A percentile compares a stretch with the other conserved stretches of the same genome.
Evolutionary conservation across 2,113 vertebrate species (phyloP).

Genomic region (Aix galericulata): DNA sequence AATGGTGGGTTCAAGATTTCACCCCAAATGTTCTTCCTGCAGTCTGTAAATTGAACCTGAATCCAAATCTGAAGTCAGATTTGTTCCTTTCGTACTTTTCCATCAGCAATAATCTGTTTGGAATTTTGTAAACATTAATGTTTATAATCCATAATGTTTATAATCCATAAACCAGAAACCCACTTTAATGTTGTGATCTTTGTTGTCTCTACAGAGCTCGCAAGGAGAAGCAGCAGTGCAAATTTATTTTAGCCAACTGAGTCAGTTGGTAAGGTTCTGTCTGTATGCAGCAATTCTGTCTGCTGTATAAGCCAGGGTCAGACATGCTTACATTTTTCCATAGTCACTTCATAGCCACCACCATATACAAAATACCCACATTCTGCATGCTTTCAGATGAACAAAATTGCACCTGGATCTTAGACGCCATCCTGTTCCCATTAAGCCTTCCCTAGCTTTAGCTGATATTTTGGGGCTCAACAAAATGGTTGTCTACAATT

Average conservation of each 20-base stretch:
- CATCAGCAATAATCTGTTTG: not conserved
- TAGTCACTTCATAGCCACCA: not conserved
- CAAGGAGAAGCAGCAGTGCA: not conserved
- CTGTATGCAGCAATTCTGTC: not conserved
- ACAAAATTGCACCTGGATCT: not conserved
- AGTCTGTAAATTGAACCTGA: not conserved
- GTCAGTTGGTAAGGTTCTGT: not conserved
- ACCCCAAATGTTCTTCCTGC: not conserved
- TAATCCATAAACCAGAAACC: not conserved
- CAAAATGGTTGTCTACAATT: not conserved
- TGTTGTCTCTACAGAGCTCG: not conserved
- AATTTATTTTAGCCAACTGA: not conserved
- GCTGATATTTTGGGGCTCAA: not conserved
- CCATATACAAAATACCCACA: not conserved
- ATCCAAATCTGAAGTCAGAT: not conserved
- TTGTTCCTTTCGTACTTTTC: not conserved
- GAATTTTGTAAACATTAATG: not conserved
- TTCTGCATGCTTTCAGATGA: not conserved
- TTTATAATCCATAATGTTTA: not conserved
- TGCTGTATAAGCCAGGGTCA: not conserved
- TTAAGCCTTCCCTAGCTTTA: not conserved
- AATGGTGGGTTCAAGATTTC: not conserved
- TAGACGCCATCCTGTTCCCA: not conserved
- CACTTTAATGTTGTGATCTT: not conserved
- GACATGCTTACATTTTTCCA: not conserved